Evolutionary conservation across 2,888 invertebrate genomes (phyloP), one percentile per base, ranked within the genome.

Genomic region (Villa cingulata): DNA sequence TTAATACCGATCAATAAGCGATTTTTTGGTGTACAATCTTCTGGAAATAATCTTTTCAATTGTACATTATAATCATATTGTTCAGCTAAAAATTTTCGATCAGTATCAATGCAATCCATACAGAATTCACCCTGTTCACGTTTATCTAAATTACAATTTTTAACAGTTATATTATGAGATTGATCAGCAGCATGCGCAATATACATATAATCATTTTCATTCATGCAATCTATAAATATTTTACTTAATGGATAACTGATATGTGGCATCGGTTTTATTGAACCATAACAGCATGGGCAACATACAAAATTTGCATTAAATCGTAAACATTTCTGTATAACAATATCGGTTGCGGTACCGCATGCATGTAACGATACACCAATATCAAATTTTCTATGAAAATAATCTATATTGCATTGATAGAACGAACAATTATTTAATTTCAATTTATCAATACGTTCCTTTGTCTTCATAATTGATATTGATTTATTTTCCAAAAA

Each of bases 261-360:
- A 55, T 83, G 78, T 56, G 87, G 81, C 58, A 88, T 89, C 52
- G 81, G 75, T 65, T 84, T 83, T 15, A 95, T 75, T 3, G 83
- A 82, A 2, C 95, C 95, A 69, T 95, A 95, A 63, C 95, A 95
- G 64, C 96, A 96, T 0, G 95, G 95, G 60, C 90, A 91, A 45
- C 88, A 75, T 1, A 92, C 83, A 72, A 95, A 92, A 53, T 82
- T 77, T 0, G 94, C 92, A 48, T 74, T 74, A 15, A 75, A 77
- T 41, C 75, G 70, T 15, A 86, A 74, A 64, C 95, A 95, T 61
- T 84, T 83, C 57, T 85, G 79, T 43, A 95, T 72, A 1, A 95
- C 92, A 51, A 95, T 75, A 69, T 96, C 96, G 2, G 90, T 92
- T 2, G 94, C 94, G 14, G 89, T 84, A 1, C 95, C 95, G 70